Conservation (phyloP, 2,113 vertebrate species). For the Verasper variegatus region DNA sequence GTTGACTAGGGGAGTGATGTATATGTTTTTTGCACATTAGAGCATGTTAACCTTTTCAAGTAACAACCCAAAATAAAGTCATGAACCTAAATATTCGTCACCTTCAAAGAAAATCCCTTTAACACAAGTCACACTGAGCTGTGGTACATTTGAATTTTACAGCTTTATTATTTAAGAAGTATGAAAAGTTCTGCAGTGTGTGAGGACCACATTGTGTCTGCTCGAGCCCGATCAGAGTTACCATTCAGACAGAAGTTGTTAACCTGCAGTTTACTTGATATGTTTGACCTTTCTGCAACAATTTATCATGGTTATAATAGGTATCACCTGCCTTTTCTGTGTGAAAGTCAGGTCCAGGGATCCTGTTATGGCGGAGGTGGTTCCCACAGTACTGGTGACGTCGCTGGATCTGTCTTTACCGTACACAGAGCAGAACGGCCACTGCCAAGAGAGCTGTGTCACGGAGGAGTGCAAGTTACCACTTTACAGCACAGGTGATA, state of each 20-base stretch:
- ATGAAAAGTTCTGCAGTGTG: neutral
- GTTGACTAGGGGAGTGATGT: too few species aligned
- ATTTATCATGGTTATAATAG: neutral
- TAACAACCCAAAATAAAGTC: too few species aligned
- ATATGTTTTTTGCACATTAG: too few species aligned
- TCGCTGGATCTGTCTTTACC: constrained; percentile 11
- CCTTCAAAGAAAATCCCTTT: neutral
- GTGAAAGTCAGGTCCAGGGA: constrained; percentile 17
- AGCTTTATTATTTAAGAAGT: neutral
- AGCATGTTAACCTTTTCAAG: too few species aligned
- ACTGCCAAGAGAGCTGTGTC: constrained; percentile 47
- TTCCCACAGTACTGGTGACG: neutral
- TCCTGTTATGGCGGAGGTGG: neutral
- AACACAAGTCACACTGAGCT: neutral
- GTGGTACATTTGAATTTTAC: neutral
- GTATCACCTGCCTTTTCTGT: neutral
- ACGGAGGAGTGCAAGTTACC: neutral
- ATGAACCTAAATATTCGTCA: neutral
- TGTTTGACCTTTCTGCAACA: neutral
- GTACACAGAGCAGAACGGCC: neutral
- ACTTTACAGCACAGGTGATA: constrained; percentile 47
- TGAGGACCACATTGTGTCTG: neutral
- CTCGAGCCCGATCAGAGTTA: neutral
- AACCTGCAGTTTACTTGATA: neutral
- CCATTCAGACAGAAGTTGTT: neutral